A percentile compares a stretch with the other conserved stretches of the same genome.
Conservation (phyloP, 2,797 vertebrate genomes). For the Sebastes hubbsi region DNA sequence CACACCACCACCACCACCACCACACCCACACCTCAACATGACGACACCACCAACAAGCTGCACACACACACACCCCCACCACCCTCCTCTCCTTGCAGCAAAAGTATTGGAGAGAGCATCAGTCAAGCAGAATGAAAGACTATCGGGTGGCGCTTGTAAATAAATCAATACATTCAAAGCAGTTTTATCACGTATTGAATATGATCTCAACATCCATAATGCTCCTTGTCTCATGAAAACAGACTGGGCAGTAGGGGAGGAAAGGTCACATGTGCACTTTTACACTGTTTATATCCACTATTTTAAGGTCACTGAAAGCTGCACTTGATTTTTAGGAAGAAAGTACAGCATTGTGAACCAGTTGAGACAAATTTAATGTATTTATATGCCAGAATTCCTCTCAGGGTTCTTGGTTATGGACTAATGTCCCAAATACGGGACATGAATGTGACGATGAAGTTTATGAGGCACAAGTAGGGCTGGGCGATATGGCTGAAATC, state of each 20-base stretch:
- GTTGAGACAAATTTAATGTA: neutral
- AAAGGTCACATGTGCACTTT: slow-evolving; percentile 51
- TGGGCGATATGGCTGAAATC: too few relatives aligned
- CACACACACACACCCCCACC: neutral
- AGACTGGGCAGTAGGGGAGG: slow-evolving; percentile 28
- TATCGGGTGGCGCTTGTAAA: slow-evolving; percentile 77
- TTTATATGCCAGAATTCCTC: neutral
- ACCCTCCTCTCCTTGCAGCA: slow-evolving; percentile 24
- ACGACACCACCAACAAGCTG: slow-evolving; percentile 35
- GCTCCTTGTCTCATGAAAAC: slow-evolving; percentile 61
- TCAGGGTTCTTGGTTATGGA: neutral
- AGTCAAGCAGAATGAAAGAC: slow-evolving; percentile 64
- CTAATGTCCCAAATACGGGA: neutral
- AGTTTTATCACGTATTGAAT: slow-evolving; percentile 80
- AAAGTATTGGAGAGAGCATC: slow-evolving; percentile 73
- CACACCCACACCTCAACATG: slow-evolving; percentile 36
- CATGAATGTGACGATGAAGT: neutral
- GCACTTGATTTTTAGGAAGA: neutral
- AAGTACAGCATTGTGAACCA: neutral
- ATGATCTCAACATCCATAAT: slow-evolving; percentile 83
- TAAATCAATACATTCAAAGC: slow-evolving; percentile 85
- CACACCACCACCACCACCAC: slow-evolving; percentile 14
- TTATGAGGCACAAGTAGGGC: neutral
- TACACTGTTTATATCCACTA: slow-evolving; percentile 9
- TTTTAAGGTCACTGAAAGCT: slow-evolving; percentile 17